Evolutionary conservation across 1,140 invertebrate species (phyloP), one percentile per base, ranked within the genome.

Genomic region (Drosophila bifasciata): DNA sequence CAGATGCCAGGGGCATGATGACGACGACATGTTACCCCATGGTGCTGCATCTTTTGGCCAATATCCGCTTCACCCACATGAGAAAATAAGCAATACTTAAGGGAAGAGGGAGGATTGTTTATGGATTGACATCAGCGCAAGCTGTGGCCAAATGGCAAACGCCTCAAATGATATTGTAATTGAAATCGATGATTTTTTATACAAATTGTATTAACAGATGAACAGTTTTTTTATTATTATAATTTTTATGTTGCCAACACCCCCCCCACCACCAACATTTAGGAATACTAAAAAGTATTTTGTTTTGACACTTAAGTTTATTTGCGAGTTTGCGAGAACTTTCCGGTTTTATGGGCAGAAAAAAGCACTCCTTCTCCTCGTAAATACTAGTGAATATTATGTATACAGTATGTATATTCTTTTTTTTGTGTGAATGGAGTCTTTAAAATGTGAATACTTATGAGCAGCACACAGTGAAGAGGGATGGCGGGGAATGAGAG

Each of bases 391-490:
- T 52, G 41, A 64, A 64, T 64, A 25, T 40, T 55, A 53, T 50
- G 64, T 64, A 39, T 41, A 44, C 50, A n/a, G 17, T 50, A 16
- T 9, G 3, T 36, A 17, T 32, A 0, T 41, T 17, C 59, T 41
- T 41, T 56, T 11, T 21, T 32, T 40, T 16, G 40, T 49, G 52
- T 23, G 13, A 55, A 48, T 68, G 28, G 43, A 57, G 60, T 85
- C 72, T 86, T 85, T 73, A 86, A 86, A 85, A 74, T 85, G 57
- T 46, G 64, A 53, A 80, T 86, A 70, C 68, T 86, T 63, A 56
- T 68, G 66, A 41, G 43, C 40, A 41, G 43, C 40, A 21, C 1
- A 9, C 13, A 53, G 41, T 25, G 39, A 17, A 19, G 17, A 28
- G 25, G 3, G 4, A 3, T 3, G 7, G 1, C 8, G 36, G 13